These are phyloP conservation scores for Phyllopteryx taeniolatus DNA, from an alignment of 2,113 vertebrate genomes.

Conservation along the genomic window DNA sequence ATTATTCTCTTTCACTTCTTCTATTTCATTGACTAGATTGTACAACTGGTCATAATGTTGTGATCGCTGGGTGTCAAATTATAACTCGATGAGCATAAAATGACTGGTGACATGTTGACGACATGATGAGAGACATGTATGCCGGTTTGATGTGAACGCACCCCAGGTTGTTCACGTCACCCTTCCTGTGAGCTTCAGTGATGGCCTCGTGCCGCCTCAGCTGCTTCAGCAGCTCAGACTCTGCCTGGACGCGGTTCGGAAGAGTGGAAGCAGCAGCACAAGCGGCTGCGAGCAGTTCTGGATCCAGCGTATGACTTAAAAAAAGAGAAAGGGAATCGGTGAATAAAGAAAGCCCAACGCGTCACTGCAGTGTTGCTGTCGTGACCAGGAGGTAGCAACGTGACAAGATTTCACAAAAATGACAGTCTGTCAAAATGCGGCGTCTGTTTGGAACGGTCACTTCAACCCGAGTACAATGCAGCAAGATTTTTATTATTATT, in stretches of 20 bases:
- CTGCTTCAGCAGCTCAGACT: conserved; percentile 83
- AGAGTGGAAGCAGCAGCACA: conserved; percentile 83
- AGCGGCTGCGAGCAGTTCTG: conserved; percentile 79
- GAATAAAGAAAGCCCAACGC: neutral
- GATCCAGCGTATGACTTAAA: conserved; percentile 63
- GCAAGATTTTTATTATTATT: too few species aligned
- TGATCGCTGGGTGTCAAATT: neutral
- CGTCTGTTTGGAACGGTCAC: too few species aligned
- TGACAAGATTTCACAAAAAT: too few species aligned
- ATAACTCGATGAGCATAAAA: neutral
- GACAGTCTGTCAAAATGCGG: too few species aligned
- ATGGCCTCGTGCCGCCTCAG: conserved; percentile 78
- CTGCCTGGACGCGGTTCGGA: conserved; percentile 69
- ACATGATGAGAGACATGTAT: neutral
- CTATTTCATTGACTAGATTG: too few species aligned
- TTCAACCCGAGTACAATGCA: too few species aligned
- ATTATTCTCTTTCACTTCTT: too few species aligned
- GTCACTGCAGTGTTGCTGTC: too few species aligned
- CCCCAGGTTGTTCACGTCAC: conserved; percentile 68
- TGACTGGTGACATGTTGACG: neutral
- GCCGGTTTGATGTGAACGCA: conserved; percentile 28
- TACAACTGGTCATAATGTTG: neutral
- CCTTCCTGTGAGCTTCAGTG: conserved; percentile 70
- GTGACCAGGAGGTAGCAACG: too few species aligned
- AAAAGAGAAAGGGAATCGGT: neutral